Evolutionary conservation across 2,888 invertebrate genomes (phyloP).

Genomic region (Micropterix aruncella): DNA sequence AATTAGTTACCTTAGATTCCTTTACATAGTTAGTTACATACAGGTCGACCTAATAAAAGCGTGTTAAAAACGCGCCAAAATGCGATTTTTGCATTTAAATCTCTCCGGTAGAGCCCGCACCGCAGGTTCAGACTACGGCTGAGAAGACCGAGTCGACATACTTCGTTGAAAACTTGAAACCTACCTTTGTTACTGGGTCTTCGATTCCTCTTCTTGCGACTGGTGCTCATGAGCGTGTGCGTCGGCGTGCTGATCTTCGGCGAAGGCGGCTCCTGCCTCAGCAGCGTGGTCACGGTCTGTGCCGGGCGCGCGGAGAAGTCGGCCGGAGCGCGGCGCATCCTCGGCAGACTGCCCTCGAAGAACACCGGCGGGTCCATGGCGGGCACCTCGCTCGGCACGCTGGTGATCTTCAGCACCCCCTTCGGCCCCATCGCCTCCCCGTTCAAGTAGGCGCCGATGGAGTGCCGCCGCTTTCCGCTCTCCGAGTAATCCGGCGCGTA

Average conservation of each 20-base stretch:
- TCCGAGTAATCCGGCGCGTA: constrained; percentile 38
- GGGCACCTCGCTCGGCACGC: constrained; percentile 38
- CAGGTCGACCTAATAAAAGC: no score
- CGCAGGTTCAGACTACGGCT: no score
- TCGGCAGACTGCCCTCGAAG: constrained; percentile 15
- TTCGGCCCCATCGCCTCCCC: constrained; percentile 23
- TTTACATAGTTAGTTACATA: no score
- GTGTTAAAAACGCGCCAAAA: no score
- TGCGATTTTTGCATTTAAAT: no score
- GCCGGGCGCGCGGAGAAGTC: constrained; percentile 2
- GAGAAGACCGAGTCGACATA: no score
- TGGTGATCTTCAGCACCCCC: constrained; percentile 18
- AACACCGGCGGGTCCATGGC: constrained; percentile 35
- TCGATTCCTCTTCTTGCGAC: constrained; percentile 7
- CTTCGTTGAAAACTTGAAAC: not conserved
- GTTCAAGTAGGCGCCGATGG: constrained; percentile 49
- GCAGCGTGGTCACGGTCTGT: constrained; percentile 9
- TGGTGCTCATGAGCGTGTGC: constrained; percentile 11
- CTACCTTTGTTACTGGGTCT: not conserved
- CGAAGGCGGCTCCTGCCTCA: constrained; percentile 11
- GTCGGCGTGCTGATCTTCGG: constrained; percentile 3
- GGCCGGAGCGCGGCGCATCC: not conserved
- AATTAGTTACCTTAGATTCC: no score
- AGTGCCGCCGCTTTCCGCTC: constrained; percentile 38
- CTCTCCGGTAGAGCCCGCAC: no score